These are phyloP conservation scores for Synanthedon formicaeformis DNA, from an alignment of 2,888 invertebrate species.

Conservation along the genomic window DNA sequence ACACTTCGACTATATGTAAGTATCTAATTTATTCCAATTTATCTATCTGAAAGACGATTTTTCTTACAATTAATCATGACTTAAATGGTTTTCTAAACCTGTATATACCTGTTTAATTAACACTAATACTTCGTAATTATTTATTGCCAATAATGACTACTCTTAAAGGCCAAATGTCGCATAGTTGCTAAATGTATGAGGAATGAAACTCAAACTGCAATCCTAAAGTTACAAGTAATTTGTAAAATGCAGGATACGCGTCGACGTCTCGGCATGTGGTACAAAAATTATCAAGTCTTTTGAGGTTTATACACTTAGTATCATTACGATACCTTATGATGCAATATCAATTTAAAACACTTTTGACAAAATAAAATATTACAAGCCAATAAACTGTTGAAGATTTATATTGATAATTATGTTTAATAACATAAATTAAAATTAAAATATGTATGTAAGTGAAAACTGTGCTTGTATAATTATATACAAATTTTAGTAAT, in stretches of 20 bases:
- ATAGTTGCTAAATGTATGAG: constrained; percentile 7
- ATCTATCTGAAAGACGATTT: background rate
- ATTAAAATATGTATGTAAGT: too few relatives aligned
- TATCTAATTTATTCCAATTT: too few relatives aligned
- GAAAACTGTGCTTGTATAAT: too few relatives aligned
- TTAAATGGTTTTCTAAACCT: constrained; percentile 11
- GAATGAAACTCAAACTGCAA: constrained; percentile 7
- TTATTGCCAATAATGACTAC: constrained; percentile 33
- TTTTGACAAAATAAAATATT: too few relatives aligned
- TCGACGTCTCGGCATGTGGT: background rate
- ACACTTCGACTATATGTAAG: too few relatives aligned
- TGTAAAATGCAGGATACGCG: background rate
- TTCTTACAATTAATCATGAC: constrained; percentile 10
- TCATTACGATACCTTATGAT: background rate
- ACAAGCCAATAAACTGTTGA: too few relatives aligned
- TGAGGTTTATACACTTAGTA: background rate
- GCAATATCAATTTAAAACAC: background rate
- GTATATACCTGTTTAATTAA: constrained; percentile 27
- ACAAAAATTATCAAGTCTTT: background rate
- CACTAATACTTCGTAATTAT: constrained; percentile 33
- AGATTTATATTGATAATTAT: too few relatives aligned
- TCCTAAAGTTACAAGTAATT: constrained; percentile 7
- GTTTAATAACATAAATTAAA: too few relatives aligned
- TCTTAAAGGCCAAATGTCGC: constrained; percentile 32
- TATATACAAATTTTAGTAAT: too few relatives aligned